Evolutionary conservation across 2,113 vertebrate species (phyloP).

Genomic region (Centropus bengalensis): DNA sequence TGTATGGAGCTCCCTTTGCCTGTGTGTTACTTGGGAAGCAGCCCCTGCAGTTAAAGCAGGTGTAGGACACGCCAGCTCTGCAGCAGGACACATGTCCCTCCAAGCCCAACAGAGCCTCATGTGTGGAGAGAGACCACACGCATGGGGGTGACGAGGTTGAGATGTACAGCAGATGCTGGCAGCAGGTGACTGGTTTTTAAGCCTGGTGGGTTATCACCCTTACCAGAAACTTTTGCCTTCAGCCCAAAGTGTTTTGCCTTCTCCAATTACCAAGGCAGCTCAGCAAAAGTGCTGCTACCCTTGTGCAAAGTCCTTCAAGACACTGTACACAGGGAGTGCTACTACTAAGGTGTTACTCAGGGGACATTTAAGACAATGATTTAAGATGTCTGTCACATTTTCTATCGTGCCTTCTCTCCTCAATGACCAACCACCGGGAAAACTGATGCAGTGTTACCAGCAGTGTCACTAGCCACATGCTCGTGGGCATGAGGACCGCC

Average conservation of each 20-base stretch:
- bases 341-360: not conserved
- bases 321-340: not conserved
- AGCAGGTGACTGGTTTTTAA: not conserved
- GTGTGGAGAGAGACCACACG: rapidly evolving
- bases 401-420: not conserved
- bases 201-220: not conserved
- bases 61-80: not conserved
- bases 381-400: not conserved
- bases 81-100: not conserved
- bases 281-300: not conserved
- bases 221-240: not conserved
- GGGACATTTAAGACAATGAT: not conserved
- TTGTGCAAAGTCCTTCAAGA: not conserved
- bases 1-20: not conserved
- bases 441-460: rapidly evolving
- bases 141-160: not conserved
- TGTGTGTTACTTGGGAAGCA: not conserved
- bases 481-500: rapidly evolving
- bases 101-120: not conserved
- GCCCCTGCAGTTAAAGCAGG: not conserved
- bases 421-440: not conserved
- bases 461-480: not conserved
- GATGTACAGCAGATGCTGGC: not conserved
- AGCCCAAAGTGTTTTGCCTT: not conserved
- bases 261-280: not conserved